These are phyloP conservation scores for Ephestia elutella DNA, from an alignment of 1,140 invertebrate species.

Conservation along the genomic window DNA sequence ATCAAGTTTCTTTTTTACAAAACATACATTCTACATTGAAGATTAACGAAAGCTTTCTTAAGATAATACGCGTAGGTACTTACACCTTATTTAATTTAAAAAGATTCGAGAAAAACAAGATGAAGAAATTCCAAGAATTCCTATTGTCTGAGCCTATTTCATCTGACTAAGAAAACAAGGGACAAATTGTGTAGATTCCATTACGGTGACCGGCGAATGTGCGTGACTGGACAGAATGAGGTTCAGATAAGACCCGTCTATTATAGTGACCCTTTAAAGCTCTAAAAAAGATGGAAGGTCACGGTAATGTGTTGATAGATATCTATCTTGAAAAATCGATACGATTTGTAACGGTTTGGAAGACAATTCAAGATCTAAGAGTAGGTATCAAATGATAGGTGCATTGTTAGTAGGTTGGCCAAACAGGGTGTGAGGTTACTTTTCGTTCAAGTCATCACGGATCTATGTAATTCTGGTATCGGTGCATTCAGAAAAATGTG, in stretches of 20 bases:
- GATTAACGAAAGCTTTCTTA: background rate
- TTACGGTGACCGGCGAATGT: background rate
- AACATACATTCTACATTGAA: no score
- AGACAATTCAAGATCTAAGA: no score
- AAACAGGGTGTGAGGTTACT: no score
- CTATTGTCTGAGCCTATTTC: background rate
- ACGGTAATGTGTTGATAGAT: no score
- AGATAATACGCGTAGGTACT: background rate
- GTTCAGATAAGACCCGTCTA: background rate
- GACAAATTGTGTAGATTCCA: conserved; percentile 3
- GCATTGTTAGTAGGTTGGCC: no score
- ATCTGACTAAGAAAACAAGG: background rate
- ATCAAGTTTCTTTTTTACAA: no score
- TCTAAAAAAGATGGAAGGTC: background rate
- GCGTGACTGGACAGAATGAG: conserved; percentile 1
- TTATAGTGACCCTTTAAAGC: background rate
- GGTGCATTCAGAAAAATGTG: no score
- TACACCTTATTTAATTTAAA: background rate
- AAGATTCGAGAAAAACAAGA: background rate
- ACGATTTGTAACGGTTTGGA: no score
- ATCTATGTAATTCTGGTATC: no score
- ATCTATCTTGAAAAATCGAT: no score
- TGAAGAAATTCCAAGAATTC: background rate
- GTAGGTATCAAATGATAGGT: no score
- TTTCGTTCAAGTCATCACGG: no score